phyloP scores from a whole-genome alignment of 1,140 invertebrate genomes.

The honey bee (Apis mellifera) region Amel_HAv3.1 CM009945.2:3681001-3681500 shows the following conservation, averaged over 20 bases:
- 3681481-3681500: conserved; percentile 51
- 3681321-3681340: conserved; percentile 65
- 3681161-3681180: background rate
- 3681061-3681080: too few species aligned
- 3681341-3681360: conserved; percentile 51
- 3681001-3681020: too few species aligned
- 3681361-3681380: conserved; percentile 39
- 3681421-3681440: conserved; percentile 19
- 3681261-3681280: conserved; percentile 42
- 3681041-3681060: background rate
- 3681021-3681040: too few species aligned
- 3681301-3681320: conserved; percentile 29
- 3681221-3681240: conserved; percentile 49
- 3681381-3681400: conserved; percentile 7
- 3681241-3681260: conserved; percentile 31
- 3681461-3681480: conserved; percentile 51
- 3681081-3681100: too few species aligned
- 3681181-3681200: conserved; percentile 36
- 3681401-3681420: conserved; percentile 27
- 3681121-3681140: too few species aligned
- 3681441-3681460: conserved; percentile 46
- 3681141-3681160: too few species aligned
- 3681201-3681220: conserved; percentile 59
- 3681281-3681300: conserved; percentile 47
- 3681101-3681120: background rate